Evolutionary conservation across 2,888 invertebrate genomes (phyloP).

Genomic region (Gymnoscelis rufifasciata): DNA sequence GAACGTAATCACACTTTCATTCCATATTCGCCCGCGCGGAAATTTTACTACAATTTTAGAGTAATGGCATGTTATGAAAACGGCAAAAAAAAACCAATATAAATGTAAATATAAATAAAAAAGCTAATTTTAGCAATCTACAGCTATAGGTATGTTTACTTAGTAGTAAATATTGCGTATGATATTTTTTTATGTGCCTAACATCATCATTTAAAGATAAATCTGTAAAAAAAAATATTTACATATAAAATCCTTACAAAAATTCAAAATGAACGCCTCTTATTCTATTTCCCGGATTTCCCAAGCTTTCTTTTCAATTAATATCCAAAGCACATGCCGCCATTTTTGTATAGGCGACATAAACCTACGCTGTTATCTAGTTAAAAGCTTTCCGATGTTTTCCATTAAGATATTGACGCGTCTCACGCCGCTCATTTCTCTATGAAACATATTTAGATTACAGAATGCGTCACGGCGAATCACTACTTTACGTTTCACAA

Average conservation of each 20-base stretch:
- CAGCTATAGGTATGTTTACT: background rate
- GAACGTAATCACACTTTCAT: constrained; percentile 16
- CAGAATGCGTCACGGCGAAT: constrained; percentile 8
- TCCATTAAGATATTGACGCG: constrained; percentile 2
- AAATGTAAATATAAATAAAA: background rate
- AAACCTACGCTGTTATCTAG: background rate
- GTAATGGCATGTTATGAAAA: constrained; percentile 4
- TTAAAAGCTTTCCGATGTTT: constrained; percentile 17
- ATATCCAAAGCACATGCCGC: background rate
- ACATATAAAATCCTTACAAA: too few species aligned
- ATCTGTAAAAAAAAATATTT: too few species aligned
- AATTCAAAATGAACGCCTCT: too few species aligned
- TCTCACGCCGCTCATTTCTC: background rate
- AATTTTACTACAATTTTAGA: constrained; percentile 10
- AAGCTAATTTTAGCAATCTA: background rate
- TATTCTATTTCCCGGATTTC: too few species aligned
- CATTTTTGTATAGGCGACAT: background rate
- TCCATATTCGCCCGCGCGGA: constrained; percentile 13
- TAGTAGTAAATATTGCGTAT: too few species aligned
- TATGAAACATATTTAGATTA: constrained; percentile 9
- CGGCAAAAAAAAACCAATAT: background rate
- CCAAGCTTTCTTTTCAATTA: background rate
- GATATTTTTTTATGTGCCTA: too few species aligned
- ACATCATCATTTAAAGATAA: too few species aligned
- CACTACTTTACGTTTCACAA: too few species aligned